Evolutionary conservation across 1,140 invertebrate species (phyloP), one percentile per base, ranked within the genome.

Genomic region (Diorhabda sublineata): DNA sequence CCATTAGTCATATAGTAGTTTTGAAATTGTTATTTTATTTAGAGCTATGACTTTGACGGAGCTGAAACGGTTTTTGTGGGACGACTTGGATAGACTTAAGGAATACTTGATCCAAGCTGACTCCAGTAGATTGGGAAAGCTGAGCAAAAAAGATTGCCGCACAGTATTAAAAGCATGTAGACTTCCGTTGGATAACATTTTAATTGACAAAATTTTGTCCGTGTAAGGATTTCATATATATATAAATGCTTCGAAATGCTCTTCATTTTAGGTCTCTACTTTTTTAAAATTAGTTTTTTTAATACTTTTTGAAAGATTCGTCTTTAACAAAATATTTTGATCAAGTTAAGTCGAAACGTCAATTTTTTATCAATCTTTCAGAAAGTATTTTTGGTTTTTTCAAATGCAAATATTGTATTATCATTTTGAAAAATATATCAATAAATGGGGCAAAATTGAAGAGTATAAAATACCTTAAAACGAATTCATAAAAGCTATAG

Each of bases 31-130:
- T 72, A 42, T 41, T 45, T 6, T 0, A 11, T 69, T 74, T 76
- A 86, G 86, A 67, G 78, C 82, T 61, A 77, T 91, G n/a, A 86
- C 90, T 2, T 89, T 92, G 61, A 85, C 86, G 45, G 88, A 90
- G 68, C 71, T 93, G 43, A 86, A 87, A n/a, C 84, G 89, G 3
- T 82, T 83, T 3, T 75, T 92, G 2, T 92, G 90, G 88, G 85
- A 90, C 73, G 87, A 89, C 62, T 81, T 88, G 4, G 86, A 86
- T 4, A 83, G 90, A 3, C 74, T 93, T 0, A 79, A 83, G 56
- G 90, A 91, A 75, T 86, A 88, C 68, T 83, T 93, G 45, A 71
- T 83, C 45, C 85, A 89, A 71, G 84, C 86, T 6, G 91, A 92
- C 76, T 83, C 84, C 45, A 68, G 78, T 0, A 84, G 82, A 70